A percentile compares a stretch with the other conserved stretches of the same genome.
Evolutionary conservation across 2,888 invertebrate species (phyloP).

Genomic region (Dicycla oo): DNA sequence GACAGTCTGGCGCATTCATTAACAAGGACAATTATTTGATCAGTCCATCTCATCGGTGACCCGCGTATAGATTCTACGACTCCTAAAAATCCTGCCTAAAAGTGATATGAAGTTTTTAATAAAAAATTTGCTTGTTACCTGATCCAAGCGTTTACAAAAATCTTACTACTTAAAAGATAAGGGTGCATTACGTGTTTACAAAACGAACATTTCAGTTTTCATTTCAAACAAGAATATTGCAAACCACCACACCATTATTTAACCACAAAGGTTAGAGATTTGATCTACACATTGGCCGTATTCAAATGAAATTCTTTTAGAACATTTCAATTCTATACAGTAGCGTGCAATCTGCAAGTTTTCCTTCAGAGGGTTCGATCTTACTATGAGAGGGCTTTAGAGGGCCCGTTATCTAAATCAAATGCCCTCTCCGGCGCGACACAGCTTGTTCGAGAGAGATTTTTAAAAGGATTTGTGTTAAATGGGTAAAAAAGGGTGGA

Average conservation of each 20-base stretch:
- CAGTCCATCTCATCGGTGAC: no score
- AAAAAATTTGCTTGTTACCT: not conserved
- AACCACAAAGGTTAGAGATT: constrained; percentile 19
- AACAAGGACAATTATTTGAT: no score
- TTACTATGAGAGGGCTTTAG: constrained; percentile 54
- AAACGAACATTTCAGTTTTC: not conserved
- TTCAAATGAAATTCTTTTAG: constrained; percentile 53
- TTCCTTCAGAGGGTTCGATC: constrained; percentile 50
- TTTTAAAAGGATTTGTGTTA: constrained; percentile 72
- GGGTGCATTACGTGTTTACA: not conserved
- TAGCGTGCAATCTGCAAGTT: constrained; percentile 34
- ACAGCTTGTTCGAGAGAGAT: constrained; percentile 68
- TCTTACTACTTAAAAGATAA: no score
- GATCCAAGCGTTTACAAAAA: not conserved
- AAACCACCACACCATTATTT: not conserved
- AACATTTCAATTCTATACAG: constrained; percentile 52
- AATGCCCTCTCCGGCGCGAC: constrained; percentile 69
- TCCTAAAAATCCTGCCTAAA: no score
- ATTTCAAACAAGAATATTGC: not conserved
- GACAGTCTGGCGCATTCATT: no score
- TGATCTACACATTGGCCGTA: constrained; percentile 31
- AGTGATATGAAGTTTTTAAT: no score
- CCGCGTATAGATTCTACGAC: no score
- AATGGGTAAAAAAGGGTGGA: constrained; percentile 69
- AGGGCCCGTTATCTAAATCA: constrained; percentile 75